Percentiles rank a stretch among this genome's conserved stretches.
Conservation (phyloP, 2,888 invertebrate species). For the Calliphora vomitoria region DNA sequence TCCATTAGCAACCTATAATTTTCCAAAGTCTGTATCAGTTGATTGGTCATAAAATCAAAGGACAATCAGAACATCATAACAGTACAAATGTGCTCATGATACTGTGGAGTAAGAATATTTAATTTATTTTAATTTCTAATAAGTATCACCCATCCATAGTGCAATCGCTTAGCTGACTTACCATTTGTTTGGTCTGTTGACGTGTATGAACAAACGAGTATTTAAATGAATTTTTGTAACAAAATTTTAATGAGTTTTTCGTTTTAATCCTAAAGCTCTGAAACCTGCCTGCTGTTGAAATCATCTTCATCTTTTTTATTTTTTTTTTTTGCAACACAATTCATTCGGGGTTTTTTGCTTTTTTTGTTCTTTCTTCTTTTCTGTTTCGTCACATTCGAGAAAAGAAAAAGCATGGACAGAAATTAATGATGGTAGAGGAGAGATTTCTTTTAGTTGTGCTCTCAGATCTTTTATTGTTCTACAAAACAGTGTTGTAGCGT, state of each 20-base stretch:
- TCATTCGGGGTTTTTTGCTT: conserved; percentile 8
- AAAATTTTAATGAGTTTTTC: conserved; percentile 82
- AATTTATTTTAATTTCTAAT: no score
- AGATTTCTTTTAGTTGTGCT: conserved; percentile 37
- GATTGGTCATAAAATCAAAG: no score
- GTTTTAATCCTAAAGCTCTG: conserved; percentile 74
- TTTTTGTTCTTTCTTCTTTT: background rate
- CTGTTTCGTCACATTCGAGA: conserved; percentile 25
- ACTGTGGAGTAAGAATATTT: no score
- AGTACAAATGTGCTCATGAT: no score
- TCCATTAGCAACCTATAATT: no score
- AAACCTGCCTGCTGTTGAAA: conserved; percentile 68
- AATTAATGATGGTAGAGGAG: conserved; percentile 65
- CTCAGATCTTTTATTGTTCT: conserved; percentile 21
- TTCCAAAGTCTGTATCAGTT: no score
- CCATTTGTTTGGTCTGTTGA: conserved; percentile 36
- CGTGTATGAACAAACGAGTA: conserved; percentile 57
- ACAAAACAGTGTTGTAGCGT: background rate
- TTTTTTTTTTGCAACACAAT: conserved; percentile 16
- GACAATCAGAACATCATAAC: no score
- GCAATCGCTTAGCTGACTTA: conserved; percentile 5
- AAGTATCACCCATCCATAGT: conserved; percentile 25
- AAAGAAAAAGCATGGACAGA: conserved; percentile 44
- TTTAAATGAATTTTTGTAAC: conserved; percentile 80
- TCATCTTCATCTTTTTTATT: conserved; percentile 43